These are phyloP conservation scores for Marcusenius ussheri DNA, from an alignment of 2,113 vertebrate species.

Conservation along the genomic window DNA sequence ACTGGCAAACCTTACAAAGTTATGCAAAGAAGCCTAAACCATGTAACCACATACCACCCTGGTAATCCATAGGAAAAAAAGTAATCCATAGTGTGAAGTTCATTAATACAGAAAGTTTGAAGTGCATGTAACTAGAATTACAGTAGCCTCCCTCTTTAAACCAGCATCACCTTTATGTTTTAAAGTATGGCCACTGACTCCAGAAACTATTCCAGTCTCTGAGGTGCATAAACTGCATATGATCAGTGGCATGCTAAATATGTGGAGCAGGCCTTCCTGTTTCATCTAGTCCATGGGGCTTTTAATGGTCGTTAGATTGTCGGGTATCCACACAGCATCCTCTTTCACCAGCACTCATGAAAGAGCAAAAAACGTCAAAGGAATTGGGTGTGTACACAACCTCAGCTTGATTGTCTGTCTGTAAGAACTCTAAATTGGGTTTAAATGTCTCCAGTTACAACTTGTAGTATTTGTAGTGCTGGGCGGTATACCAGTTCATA, in stretches of 20 bases:
- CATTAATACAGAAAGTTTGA: too few relatives aligned
- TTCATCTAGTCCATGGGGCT: background rate
- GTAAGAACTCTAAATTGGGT: background rate
- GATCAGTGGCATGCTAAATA: background rate
- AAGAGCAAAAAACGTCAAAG: background rate
- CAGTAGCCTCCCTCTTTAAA: background rate
- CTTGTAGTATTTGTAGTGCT: background rate
- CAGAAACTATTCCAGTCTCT: background rate
- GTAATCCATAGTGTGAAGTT: too few relatives aligned
- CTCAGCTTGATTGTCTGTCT: background rate
- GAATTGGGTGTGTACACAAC: background rate
- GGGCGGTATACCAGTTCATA: too few relatives aligned
- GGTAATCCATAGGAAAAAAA: too few relatives aligned
- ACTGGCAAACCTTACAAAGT: too few relatives aligned
- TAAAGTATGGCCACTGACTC: background rate
- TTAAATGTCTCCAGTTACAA: background rate
- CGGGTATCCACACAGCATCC: background rate
- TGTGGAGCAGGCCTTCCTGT: background rate
- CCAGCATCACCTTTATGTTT: too few relatives aligned
- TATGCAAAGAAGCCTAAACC: too few relatives aligned
- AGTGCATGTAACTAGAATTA: background rate
- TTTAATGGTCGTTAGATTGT: background rate
- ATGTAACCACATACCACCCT: too few relatives aligned
- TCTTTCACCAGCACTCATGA: background rate
- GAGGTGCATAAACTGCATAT: background rate